Evolutionary conservation across 2,888 invertebrate species (phyloP).

Genomic region (Apeira syringaria): DNA sequence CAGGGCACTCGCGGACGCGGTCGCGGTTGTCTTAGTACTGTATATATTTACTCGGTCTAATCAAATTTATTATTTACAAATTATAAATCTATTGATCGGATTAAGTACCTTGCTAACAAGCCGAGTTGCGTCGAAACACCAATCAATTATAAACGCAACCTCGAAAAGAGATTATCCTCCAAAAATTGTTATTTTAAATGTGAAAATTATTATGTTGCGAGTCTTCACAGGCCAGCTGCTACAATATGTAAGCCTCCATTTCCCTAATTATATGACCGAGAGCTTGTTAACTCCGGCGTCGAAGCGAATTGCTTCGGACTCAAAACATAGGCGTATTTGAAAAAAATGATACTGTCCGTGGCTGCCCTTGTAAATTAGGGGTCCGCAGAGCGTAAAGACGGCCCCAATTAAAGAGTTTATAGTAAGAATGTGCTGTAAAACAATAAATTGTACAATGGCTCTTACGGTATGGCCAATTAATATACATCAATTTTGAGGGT

Average conservation of each 20-base stretch:
- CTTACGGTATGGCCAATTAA: constrained; percentile 71
- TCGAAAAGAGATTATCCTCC: constrained; percentile 43
- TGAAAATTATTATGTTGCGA: constrained; percentile 70
- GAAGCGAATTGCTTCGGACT: constrained; percentile 30
- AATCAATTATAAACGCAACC: constrained; percentile 53
- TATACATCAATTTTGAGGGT: constrained; percentile 59
- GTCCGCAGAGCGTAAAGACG: constrained; percentile 64
- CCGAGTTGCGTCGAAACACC: constrained; percentile 45
- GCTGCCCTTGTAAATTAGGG: constrained; percentile 77
- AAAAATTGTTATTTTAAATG: constrained; percentile 65
- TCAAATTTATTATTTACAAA: constrained; percentile 63
- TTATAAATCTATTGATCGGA: constrained; percentile 63
- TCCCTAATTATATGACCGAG: constrained; percentile 67
- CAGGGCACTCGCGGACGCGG: no score
- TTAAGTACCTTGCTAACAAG: constrained; percentile 36
- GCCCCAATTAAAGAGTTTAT: constrained; percentile 78
- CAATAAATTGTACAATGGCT: constrained; percentile 77
- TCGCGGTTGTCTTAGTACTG: no score
- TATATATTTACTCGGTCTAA: no score
- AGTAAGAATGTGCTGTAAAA: constrained; percentile 74
- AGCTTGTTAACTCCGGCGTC: constrained; percentile 53
- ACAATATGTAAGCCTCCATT: constrained; percentile 52
- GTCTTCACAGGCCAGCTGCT: constrained; percentile 58
- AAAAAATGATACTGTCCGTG: constrained; percentile 66
- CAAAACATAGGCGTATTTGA: constrained; percentile 33